phyloP scores from a whole-genome alignment of 2,113 vertebrate genomes.

The Nothocercus julius region DNA sequence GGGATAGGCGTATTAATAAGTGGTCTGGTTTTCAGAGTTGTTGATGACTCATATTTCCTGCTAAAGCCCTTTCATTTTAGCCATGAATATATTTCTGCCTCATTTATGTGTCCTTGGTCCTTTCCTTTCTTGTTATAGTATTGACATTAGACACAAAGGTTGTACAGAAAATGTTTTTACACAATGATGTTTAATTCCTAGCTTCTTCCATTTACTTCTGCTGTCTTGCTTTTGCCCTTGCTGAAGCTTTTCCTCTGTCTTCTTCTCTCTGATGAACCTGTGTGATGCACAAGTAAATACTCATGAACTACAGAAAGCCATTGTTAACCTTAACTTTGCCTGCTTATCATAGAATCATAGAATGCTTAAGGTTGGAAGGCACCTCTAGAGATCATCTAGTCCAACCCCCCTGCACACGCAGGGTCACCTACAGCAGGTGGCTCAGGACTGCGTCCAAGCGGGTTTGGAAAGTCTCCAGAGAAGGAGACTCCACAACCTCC shows the following conservation, averaged over 20 bases:
- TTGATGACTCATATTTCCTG: not conserved
- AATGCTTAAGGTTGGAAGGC: too few relatives aligned
- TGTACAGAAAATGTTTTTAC: not conserved
- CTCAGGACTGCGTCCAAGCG: too few relatives aligned
- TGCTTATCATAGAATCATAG: too few relatives aligned
- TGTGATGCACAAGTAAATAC: conserved; percentile 20
- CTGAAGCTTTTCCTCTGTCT: not conserved
- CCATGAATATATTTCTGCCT: not conserved
- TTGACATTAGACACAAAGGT: not conserved
- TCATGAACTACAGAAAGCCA: conserved; percentile 21
- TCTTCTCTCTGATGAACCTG: not conserved
- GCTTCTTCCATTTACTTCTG: not conserved
- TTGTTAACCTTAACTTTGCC: conserved; percentile 47
- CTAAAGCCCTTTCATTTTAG: not conserved
- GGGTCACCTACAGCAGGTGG: too few relatives aligned
- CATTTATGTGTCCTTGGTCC: not conserved
- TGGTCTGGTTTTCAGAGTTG: not conserved
- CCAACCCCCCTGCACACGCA: too few relatives aligned
- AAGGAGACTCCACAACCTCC: too few relatives aligned
- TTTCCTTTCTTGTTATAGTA: not conserved
- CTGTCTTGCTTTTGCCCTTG: conserved; percentile 23
- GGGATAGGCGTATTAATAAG: not conserved
- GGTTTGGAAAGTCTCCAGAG: too few relatives aligned
- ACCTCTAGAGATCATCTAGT: too few relatives aligned
- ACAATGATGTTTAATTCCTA: not conserved